These are phyloP conservation scores for Plagodis pulveraria DNA, from an alignment of 2,888 invertebrate genomes.

Conservation along the genomic window DNA sequence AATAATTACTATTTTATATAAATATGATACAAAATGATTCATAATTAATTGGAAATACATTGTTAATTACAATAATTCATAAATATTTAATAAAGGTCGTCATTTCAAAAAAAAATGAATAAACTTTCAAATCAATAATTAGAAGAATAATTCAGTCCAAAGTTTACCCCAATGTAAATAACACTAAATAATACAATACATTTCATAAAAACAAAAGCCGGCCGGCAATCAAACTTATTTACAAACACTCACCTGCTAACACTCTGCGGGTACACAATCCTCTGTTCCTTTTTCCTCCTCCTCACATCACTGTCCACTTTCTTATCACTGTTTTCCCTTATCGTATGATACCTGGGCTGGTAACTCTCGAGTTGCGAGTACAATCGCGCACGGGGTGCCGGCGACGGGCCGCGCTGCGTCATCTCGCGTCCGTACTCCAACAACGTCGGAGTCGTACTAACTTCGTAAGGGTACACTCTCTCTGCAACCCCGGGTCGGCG, in stretches of 20 bases:
- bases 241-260: conserved; percentile 58
- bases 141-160: too few species aligned
- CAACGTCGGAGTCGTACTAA: conserved; percentile 68
- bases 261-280: conserved; percentile 62
- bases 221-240: conserved; percentile 19
- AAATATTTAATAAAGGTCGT: too few species aligned
- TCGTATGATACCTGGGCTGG: conserved; percentile 80
- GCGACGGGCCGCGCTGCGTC: conserved; percentile 66
- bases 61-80: too few species aligned
- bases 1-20: too few species aligned
- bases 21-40: too few species aligned
- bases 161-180: too few species aligned
- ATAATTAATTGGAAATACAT: too few species aligned
- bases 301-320: conserved; percentile 78
- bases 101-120: too few species aligned
- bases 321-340: conserved; percentile 78
- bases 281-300: conserved; percentile 66
- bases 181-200: too few species aligned
- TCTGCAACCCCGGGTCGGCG: conserved; percentile 72
- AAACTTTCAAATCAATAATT: too few species aligned
- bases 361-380: conserved; percentile 81
- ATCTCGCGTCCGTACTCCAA: conserved; percentile 67
- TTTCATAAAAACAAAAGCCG: conserved; percentile 3
- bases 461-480: conserved; percentile 50
- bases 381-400: conserved; percentile 77